Evolutionary conservation across 2,797 vertebrate genomes (phyloP).

Genomic region (Sandelia bainsii): DNA sequence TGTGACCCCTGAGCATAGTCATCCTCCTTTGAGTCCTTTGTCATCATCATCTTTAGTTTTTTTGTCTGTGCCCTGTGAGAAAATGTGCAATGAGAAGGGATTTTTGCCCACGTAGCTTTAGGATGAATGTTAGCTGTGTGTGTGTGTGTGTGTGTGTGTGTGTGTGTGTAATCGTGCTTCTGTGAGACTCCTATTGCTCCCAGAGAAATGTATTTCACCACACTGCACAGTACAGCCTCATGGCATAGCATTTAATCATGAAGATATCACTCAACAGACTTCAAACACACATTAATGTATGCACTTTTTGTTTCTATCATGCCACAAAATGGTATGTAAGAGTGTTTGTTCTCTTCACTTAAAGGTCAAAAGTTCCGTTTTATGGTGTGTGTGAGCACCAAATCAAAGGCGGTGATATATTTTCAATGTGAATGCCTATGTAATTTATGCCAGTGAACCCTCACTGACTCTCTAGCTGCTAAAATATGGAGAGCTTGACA

Average conservation of each 20-base stretch:
- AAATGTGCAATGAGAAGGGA: slow-evolving; percentile 21
- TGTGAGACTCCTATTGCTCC: slow-evolving; percentile 1
- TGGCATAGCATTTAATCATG: slow-evolving; percentile 12
- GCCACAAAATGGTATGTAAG: slow-evolving; percentile 4
- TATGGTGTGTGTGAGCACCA: not conserved
- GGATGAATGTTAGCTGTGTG: slow-evolving; percentile 17
- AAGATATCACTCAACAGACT: slow-evolving; percentile 16
- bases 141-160: not conserved
- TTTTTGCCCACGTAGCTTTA: slow-evolving; percentile 3
- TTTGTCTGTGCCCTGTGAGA: slow-evolving; percentile 33
- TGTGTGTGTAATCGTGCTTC: slow-evolving; percentile 9
- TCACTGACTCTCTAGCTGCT: slow-evolving; percentile 20
- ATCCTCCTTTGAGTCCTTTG: slow-evolving; percentile 27
- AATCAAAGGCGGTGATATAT: slow-evolving; percentile 14
- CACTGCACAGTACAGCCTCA: slow-evolving; percentile 24
- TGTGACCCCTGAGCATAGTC: slow-evolving; percentile 61
- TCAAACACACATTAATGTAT: not conserved
- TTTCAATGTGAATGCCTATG: not conserved
- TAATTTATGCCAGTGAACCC: slow-evolving; percentile 17
- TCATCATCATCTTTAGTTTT: slow-evolving; percentile 26
- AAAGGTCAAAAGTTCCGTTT: slow-evolving; percentile 12
- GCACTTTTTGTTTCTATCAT: not conserved
- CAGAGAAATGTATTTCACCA: slow-evolving; percentile 36
- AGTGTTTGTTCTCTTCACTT: not conserved
- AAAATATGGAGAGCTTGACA: slow-evolving; percentile 61